A percentile compares a stretch with the other conserved stretches of the same genome.
phyloP scores from a whole-genome alignment of 35 echinoderm and acorn worm species.

The Chiridota heheva region DNA sequence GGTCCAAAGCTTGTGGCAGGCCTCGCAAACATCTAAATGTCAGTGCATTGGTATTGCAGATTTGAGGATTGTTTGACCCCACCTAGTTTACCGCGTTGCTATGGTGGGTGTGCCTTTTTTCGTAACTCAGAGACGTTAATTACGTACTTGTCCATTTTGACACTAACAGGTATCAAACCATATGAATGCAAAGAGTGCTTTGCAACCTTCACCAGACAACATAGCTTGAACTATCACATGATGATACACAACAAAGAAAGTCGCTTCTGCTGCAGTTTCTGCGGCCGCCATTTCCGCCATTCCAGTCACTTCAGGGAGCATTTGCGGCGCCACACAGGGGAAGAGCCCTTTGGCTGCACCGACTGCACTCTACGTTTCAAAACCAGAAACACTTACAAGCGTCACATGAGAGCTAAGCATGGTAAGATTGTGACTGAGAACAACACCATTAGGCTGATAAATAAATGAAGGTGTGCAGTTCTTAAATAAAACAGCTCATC shows the following conservation, averaged over 20 bases:
- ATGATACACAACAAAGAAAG: conserved; percentile 98
- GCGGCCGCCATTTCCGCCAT: conserved; percentile 87
- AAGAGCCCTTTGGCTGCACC: conserved; percentile 93
- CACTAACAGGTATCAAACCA: conserved; percentile 85
- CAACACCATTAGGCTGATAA: conserved; percentile 40
- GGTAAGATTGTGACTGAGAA: conserved; percentile 72
- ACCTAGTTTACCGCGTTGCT: too few species aligned
- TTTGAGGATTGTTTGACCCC: neutral
- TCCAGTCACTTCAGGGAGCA: conserved; percentile 98
- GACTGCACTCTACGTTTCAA: conserved; percentile 92
- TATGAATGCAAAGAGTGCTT: conserved; percentile 75
- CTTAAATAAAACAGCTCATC: too few species aligned
- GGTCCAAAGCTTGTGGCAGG: too few species aligned
- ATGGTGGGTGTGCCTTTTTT: too few species aligned
- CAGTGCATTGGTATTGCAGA: too few species aligned
- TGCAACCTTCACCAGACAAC: conserved; percentile 95
- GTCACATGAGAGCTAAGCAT: conserved; percentile 72
- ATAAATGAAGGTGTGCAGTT: conserved; percentile 21
- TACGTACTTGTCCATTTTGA: neutral
- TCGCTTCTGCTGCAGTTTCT: conserved; percentile 87
- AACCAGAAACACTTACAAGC: conserved; percentile 96
- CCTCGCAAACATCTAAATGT: too few species aligned
- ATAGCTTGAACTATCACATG: conserved; percentile 99
- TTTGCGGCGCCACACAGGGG: conserved; percentile 90
- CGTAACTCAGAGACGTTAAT: too few species aligned